Conservation (phyloP, 1,140 invertebrate genomes). For the Leptestheria dahalacensis region DNA sequence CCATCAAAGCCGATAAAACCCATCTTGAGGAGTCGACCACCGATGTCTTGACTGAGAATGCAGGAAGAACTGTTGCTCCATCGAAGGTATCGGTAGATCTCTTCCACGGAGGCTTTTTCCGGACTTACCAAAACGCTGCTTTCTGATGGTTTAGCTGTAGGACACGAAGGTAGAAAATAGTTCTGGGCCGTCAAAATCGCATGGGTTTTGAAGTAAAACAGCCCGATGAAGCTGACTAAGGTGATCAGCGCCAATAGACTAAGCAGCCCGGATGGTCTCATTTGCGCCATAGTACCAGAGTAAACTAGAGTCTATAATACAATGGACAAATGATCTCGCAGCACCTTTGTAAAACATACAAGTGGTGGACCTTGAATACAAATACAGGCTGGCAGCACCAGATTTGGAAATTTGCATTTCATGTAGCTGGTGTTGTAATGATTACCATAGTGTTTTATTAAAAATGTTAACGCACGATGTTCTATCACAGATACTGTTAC, state of each 20-base stretch:
- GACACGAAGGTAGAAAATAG: background rate
- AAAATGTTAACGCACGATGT: too few relatives aligned
- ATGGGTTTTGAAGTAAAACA: too few relatives aligned
- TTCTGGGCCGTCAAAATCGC: background rate
- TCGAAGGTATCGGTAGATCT: background rate
- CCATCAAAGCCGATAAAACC: slow-evolving; percentile 1
- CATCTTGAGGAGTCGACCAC: background rate
- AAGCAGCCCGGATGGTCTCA: too few relatives aligned
- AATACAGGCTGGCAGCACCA: too few relatives aligned
- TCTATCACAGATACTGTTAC: too few relatives aligned
- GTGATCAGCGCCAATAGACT: too few relatives aligned
- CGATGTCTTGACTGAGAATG: background rate
- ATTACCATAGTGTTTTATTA: too few relatives aligned
- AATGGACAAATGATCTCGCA: too few relatives aligned
- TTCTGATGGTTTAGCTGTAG: background rate
- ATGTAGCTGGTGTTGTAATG: too few relatives aligned
- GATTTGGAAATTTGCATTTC: too few relatives aligned
- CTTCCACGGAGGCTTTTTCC: background rate
- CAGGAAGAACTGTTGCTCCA: background rate
- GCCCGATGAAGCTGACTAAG: too few relatives aligned
- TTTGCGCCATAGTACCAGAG: background rate
- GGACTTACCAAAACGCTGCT: background rate
- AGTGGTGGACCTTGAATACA: too few relatives aligned
- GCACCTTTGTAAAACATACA: background rate
- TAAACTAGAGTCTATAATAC: background rate